phyloP scores from a whole-genome alignment of 2,888 invertebrate species.

The Tortrix viridana region DNA sequence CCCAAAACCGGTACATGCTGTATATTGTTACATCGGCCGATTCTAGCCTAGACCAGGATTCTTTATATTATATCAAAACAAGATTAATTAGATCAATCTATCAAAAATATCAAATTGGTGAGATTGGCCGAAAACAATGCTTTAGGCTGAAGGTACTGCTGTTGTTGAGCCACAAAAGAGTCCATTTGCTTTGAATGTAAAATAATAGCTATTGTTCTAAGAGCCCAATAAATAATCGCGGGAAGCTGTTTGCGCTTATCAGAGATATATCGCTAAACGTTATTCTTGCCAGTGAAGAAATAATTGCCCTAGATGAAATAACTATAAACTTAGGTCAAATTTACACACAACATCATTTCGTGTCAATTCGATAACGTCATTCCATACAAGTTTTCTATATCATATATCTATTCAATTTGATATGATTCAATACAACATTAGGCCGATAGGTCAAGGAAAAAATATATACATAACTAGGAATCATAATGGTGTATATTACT shows the following conservation, averaged over 20 bases:
- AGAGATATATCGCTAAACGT: constrained; percentile 35
- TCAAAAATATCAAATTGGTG: constrained; percentile 63
- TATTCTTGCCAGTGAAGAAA: constrained; percentile 26
- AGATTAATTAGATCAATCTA: constrained; percentile 54
- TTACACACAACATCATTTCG: no score
- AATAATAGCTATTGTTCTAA: constrained; percentile 81
- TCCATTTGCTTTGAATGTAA: constrained; percentile 70
- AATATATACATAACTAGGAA: no score
- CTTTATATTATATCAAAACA: no score
- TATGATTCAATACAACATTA: no score
- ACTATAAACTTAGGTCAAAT: not conserved
- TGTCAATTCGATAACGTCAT: no score
- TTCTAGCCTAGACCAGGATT: no score
- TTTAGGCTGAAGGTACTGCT: constrained; percentile 45
- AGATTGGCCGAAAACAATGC: constrained; percentile 73
- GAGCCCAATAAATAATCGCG: constrained; percentile 71
- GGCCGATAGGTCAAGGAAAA: no score
- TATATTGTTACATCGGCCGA: no score
- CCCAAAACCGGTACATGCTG: no score
- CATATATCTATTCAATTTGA: no score
- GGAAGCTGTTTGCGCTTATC: constrained; percentile 74
- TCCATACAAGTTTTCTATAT: no score
- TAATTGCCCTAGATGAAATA: constrained; percentile 13
- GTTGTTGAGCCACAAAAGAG: constrained; percentile 64
- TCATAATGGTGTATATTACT: no score